These are phyloP conservation scores for Hylomyscus alleni DNA, from an alignment of 2,797 vertebrate genomes.

Conservation along the genomic window DNA sequence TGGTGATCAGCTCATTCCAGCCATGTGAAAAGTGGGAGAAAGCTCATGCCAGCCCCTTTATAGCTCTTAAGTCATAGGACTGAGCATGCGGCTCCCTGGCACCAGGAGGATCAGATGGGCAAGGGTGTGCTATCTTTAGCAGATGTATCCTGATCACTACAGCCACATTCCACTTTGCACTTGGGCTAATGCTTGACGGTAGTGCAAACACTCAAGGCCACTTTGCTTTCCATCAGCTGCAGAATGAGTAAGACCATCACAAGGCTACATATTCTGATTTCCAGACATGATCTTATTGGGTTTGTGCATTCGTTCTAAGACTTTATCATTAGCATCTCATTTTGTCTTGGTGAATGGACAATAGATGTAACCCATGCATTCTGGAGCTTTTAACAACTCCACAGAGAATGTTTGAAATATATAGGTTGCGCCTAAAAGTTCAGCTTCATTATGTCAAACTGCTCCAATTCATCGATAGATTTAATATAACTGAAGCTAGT, in stretches of 20 bases:
- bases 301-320: constrained; percentile 10
- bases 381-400: constrained; percentile 5
- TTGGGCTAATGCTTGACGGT: constrained; percentile 65
- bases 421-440: not conserved
- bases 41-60: constrained; percentile 70
- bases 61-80: constrained; percentile 77
- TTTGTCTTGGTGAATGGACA: constrained; percentile 20
- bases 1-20: constrained; percentile 71
- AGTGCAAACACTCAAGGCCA: constrained; percentile 43
- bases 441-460: constrained; percentile 18
- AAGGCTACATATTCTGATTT: not conserved
- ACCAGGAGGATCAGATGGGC: constrained; percentile 72
- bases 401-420: constrained; percentile 29
- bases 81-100: constrained; percentile 66
- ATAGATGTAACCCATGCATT: constrained; percentile 25
- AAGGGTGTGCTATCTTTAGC: constrained; percentile 80
- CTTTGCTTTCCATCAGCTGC: not conserved
- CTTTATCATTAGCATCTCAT: not conserved
- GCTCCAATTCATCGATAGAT: constrained; percentile 6
- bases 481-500: not conserved
- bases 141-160: constrained; percentile 75
- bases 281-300: constrained; percentile 12
- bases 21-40: constrained; percentile 49
- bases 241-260: not conserved
- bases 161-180: constrained; percentile 56